These are phyloP conservation scores for Tenthredo livida DNA, from an alignment of 2,888 invertebrate species.

Conservation along the genomic window DNA sequence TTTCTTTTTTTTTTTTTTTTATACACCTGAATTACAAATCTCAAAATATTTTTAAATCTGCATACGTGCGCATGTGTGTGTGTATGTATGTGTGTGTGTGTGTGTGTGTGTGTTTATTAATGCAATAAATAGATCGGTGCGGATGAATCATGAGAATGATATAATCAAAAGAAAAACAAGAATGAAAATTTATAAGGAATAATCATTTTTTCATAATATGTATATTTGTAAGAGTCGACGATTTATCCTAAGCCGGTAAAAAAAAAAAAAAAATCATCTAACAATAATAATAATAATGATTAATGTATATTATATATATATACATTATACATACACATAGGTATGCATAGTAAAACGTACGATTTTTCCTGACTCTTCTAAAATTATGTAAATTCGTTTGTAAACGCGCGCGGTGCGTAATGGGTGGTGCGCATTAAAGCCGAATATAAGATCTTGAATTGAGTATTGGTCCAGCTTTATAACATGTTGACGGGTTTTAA, in stretches of 20 bases:
- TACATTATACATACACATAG: background rate
- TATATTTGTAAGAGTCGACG: background rate
- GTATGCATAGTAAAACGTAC: background rate
- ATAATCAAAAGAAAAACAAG: background rate
- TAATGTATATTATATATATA: background rate
- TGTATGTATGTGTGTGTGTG: background rate
- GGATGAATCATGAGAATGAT: background rate
- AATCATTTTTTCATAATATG: background rate
- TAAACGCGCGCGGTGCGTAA: slow-evolving; percentile 28
- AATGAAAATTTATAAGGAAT: background rate
- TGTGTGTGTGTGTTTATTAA: background rate
- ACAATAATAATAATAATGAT: background rate
- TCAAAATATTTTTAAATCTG: background rate
- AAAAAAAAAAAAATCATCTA: background rate
- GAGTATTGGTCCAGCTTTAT: slow-evolving; percentile 25
- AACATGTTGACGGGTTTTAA: slow-evolving; percentile 22
- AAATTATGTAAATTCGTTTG: slow-evolving; percentile 40
- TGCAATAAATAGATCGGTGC: slow-evolving; percentile 36
- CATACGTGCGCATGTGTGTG: background rate
- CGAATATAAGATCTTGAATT: slow-evolving; percentile 13
- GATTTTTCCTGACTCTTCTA: background rate
- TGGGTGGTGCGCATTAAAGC: background rate
- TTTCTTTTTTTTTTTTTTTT: background rate
- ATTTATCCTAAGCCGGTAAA: background rate
- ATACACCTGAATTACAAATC: background rate